phyloP scores from a whole-genome alignment of 2,113 vertebrate genomes.

The Tupaia chinensis region DNA sequence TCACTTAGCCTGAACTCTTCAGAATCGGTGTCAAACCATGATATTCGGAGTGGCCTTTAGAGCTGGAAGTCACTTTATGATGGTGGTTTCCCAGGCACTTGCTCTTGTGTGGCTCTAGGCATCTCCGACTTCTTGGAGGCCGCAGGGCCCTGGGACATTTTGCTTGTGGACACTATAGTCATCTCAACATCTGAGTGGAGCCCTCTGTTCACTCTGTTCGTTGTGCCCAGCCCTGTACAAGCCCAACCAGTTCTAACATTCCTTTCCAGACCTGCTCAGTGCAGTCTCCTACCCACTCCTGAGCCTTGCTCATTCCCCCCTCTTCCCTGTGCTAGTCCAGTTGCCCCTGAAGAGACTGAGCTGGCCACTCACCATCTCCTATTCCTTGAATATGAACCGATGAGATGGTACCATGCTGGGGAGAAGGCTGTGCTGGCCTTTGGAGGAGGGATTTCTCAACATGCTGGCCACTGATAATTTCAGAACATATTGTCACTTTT shows the following conservation, averaged over 20 bases:
- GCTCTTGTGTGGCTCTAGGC: no score
- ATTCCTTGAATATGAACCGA: background rate
- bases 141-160: background rate
- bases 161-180: background rate
- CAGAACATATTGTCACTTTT: background rate
- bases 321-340: background rate
- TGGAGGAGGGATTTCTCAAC: fast-evolving
- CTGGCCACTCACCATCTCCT: background rate
- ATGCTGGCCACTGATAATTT: background rate
- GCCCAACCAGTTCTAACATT: no score
- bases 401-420: background rate
- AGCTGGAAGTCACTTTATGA: background rate
- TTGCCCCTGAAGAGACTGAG: background rate
- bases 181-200: fast-evolving
- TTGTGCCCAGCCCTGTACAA: background rate
- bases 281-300: background rate
- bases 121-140: background rate
- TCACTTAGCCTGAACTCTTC: background rate
- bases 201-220: background rate
- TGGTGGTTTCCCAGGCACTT: background rate
- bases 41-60: background rate
- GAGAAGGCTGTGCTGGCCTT: background rate
- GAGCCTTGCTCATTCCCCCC: background rate
- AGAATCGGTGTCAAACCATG: background rate
- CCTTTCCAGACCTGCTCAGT: no score